These are phyloP conservation scores for Sorex araneus DNA, from an alignment of 2,113 vertebrate species.

Conservation along the genomic window DNA sequence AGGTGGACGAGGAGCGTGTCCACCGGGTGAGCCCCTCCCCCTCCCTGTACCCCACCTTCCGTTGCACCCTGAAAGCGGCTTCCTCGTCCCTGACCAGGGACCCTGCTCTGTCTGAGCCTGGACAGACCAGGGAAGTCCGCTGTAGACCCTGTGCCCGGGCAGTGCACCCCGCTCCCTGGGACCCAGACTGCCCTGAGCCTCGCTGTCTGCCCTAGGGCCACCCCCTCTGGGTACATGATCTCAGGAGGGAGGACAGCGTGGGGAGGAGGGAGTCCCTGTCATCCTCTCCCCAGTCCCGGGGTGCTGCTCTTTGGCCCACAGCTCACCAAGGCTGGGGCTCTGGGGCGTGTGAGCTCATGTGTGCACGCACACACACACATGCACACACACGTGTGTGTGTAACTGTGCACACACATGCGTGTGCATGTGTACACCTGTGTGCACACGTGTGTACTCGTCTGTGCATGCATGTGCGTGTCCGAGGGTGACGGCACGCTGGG, in stretches of 20 bases:
- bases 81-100: neutral
- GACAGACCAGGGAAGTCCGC: too few species aligned
- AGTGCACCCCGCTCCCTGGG: too few species aligned
- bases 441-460: too few species aligned
- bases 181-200: neutral
- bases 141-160: neutral
- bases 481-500: too few species aligned
- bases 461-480: too few species aligned
- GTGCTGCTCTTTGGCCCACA: neutral
- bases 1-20: constrained; percentile 91
- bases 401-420: too few species aligned
- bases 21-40: constrained; percentile 89
- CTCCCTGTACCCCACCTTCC: neutral
- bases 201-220: neutral
- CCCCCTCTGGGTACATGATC: rapidly evolving
- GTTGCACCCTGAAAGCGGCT: neutral
- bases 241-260: rapidly evolving
- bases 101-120: rapidly evolving
- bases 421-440: too few species aligned
- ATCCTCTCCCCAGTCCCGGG: neutral
- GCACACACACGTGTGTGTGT: too few species aligned
- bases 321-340: neutral
- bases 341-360: too few species aligned
- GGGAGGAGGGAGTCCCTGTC: neutral
- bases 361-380: neutral